Evolutionary conservation across 2,888 invertebrate species (phyloP).

Genomic region (Poecilus cupreus): DNA sequence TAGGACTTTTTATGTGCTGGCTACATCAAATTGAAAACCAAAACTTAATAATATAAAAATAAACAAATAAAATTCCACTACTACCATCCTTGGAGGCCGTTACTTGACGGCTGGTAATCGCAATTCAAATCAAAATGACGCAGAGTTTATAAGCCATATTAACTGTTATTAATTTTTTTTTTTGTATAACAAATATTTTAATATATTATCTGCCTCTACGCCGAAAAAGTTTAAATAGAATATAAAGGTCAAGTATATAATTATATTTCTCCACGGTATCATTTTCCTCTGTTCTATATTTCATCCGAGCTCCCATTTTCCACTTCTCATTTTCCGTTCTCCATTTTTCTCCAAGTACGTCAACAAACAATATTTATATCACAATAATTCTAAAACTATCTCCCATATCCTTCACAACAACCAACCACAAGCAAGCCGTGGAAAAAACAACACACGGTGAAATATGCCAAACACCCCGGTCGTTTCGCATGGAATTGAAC

Average conservation of each 20-base stretch:
- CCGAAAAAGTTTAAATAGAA: too few relatives aligned
- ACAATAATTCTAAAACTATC: slow-evolving; percentile 5
- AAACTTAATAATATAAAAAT: too few relatives aligned
- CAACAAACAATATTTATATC: slow-evolving; percentile 16
- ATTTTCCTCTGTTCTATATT: not conserved
- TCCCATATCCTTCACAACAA: not conserved
- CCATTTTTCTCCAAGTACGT: not conserved
- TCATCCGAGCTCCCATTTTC: not conserved
- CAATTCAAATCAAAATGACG: too few relatives aligned
- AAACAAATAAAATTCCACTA: too few relatives aligned
- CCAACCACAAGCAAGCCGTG: not conserved
- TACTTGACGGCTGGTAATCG: too few relatives aligned
- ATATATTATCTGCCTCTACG: too few relatives aligned
- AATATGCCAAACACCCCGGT: slow-evolving; percentile 5
- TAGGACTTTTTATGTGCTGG: too few relatives aligned
- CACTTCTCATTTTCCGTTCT: not conserved
- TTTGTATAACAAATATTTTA: too few relatives aligned
- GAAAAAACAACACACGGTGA: not conserved
- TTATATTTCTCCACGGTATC: not conserved
- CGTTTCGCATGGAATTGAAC: slow-evolving; percentile 8
- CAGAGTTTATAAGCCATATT: too few relatives aligned
- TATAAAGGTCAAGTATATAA: not conserved
- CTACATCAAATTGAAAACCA: too few relatives aligned
- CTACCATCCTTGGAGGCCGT: too few relatives aligned
- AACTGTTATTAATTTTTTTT: too few relatives aligned